Evolutionary conservation across 2,113 vertebrate genomes (phyloP), one percentile per base, ranked within the genome.

Genomic region (Orcinus orca): DNA sequence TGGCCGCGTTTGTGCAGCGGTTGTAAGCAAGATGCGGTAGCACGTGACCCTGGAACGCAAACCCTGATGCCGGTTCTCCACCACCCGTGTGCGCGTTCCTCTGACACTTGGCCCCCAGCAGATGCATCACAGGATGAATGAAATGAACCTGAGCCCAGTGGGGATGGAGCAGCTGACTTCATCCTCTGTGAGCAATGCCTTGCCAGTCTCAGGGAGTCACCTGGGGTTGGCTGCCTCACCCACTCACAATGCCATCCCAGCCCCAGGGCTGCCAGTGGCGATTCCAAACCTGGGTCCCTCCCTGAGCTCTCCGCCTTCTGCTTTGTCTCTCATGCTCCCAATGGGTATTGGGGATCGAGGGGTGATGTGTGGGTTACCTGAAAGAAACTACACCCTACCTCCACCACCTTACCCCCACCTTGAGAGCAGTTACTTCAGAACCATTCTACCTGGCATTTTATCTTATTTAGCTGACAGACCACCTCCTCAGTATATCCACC

Each of bases 341-440:
- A 99, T 99, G 99, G 99, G 99, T 97, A 99, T 99, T 97, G 99
- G 99, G 29, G 99, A 99, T 98, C 99, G 99, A 98, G 99, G 99
- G 73, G 99, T 99, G 96, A 99, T 99, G 99, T 99, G 99, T 96
- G 99, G 99, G 98, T 98, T 99, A 92, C 99, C 99, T 6, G 99
- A 99, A 97, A 99, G 99, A 97, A 99, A 99, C 98, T 99, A 99
- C 96, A 99, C 99, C 77, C 98, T 99, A 97, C 99, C 99, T 47
- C 99, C 99, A 4, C 99, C 99, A 67, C 99, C 99, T 1, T 99
- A 99, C 98, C 99, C 99, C 33, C 99, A 99, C 98, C 98, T 99
- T 98, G 99, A 99, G 98, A 99, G 99, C 99, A 99, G 99, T 98
- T 99, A 99, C 97, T 99, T 99, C 98, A 98, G 99, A 97, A 99